phyloP scores from a whole-genome alignment of 2,888 invertebrate species.

The Blastobasis lacticolella region DNA sequence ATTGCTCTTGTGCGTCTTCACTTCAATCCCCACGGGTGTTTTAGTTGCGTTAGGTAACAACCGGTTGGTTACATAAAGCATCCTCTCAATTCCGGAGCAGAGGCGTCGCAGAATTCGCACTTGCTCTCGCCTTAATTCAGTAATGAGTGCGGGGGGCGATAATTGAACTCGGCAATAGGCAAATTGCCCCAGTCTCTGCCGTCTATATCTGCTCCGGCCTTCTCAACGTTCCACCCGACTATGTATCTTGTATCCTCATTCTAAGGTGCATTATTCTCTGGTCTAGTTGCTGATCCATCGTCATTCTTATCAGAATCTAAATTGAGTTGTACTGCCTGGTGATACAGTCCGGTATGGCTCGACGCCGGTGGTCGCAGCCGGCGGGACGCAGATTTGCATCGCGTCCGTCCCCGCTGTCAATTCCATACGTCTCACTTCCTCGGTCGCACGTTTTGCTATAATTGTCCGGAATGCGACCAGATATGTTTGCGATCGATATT shows the following conservation, averaged over 20 bases:
- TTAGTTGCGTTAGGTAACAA: conserved; percentile 33
- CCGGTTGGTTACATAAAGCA: conserved; percentile 36
- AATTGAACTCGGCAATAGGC: conserved; percentile 70
- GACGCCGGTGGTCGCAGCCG: conserved; percentile 28
- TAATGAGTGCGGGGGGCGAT: conserved; percentile 72
- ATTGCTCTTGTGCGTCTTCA: neutral
- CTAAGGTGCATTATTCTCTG: conserved; percentile 31
- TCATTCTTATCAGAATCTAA: conserved; percentile 37
- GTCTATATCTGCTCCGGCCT: conserved; percentile 35
- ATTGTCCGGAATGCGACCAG: conserved; percentile 44
- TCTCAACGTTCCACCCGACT: conserved; percentile 18
- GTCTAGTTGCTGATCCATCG: conserved; percentile 18
- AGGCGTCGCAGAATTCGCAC: conserved; percentile 64
- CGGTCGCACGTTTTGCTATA: conserved; percentile 34
- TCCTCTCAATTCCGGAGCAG: conserved; percentile 45
- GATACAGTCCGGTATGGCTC: conserved; percentile 39
- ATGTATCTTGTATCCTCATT: conserved; percentile 25
- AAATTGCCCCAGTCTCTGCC: conserved; percentile 60
- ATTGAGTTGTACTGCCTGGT: conserved; percentile 41
- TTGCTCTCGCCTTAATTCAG: conserved; percentile 67
- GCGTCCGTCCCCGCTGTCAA: conserved; percentile 49
- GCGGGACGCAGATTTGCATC: conserved; percentile 59
- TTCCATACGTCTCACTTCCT: conserved; percentile 50
- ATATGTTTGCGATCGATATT: conserved; percentile 25
- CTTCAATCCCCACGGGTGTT: neutral